Evolutionary conservation across 1,140 invertebrate species (phyloP).

Genomic region (Drosophila repletoides): DNA sequence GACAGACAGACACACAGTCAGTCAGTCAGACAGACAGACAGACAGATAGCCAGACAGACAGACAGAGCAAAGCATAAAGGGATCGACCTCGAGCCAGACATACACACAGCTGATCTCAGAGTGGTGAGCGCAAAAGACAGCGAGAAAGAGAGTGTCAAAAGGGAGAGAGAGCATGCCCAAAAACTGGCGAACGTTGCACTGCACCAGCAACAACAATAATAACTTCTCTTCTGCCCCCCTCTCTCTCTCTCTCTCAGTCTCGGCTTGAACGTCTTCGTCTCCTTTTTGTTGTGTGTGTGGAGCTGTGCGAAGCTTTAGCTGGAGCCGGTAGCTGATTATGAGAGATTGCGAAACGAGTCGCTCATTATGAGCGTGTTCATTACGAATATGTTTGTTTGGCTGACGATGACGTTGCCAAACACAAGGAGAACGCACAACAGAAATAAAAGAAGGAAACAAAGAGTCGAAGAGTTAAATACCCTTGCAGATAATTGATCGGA

Average conservation of each 20-base stretch:
- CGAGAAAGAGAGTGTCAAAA: neutral
- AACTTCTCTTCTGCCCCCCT: slow-evolving; percentile 2
- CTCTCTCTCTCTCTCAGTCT: no score
- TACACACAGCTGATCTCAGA: slow-evolving; percentile 57
- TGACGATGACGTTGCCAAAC: slow-evolving; percentile 73
- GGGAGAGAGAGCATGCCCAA: slow-evolving; percentile 28
- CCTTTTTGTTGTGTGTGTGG: slow-evolving; percentile 12
- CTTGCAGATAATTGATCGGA: no score
- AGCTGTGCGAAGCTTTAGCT: slow-evolving; percentile 21
- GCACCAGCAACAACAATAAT: slow-evolving; percentile 30
- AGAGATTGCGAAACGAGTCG: slow-evolving; percentile 66
- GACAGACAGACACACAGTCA: neutral
- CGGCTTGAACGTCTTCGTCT: no score
- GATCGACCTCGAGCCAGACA: slow-evolving; percentile 38
- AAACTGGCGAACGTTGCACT: slow-evolving; percentile 68
- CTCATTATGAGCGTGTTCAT: slow-evolving; percentile 61
- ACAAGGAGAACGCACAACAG: slow-evolving; percentile 4
- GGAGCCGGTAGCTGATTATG: slow-evolving; percentile 59
- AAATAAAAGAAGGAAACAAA: slow-evolving; percentile 23
- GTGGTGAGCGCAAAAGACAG: neutral
- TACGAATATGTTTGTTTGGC: slow-evolving; percentile 54
- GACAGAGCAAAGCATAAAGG: slow-evolving; percentile 23
- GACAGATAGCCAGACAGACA: slow-evolving; percentile 10
- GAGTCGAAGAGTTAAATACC: no score
- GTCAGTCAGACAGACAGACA: slow-evolving; percentile 37